These are phyloP conservation scores for Discoglossus pictus DNA, from an alignment of 2,797 vertebrate genomes.

Conservation along the genomic window DNA sequence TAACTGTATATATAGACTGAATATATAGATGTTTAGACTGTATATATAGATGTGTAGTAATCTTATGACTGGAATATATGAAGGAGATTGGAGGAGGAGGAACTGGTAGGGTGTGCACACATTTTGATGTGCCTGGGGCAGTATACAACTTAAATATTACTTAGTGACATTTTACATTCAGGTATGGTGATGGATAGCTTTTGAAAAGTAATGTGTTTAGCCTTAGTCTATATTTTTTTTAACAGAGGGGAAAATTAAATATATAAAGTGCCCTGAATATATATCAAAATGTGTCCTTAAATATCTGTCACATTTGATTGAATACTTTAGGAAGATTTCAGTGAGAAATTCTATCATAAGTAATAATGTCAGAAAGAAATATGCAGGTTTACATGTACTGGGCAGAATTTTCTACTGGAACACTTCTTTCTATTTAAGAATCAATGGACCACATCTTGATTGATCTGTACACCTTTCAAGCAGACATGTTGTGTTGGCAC, in stretches of 20 bases:
- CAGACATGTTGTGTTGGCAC: slow-evolving; percentile 17
- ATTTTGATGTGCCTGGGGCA: too few relatives aligned
- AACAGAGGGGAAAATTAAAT: neutral
- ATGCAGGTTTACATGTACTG: slow-evolving; percentile 19
- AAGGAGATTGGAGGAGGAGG: too few relatives aligned
- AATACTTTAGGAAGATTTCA: slow-evolving; percentile 9
- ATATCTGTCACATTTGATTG: slow-evolving; percentile 30
- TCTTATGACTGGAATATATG: too few relatives aligned
- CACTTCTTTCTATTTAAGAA: slow-evolving; percentile 34
- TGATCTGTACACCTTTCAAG: slow-evolving; percentile 32
- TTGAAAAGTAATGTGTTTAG: slow-evolving; percentile 1
- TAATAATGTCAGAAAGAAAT: slow-evolving; percentile 31
- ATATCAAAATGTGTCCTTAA: slow-evolving; percentile 18
- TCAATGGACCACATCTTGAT: slow-evolving; percentile 38
- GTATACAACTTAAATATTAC: too few relatives aligned
- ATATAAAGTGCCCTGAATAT: neutral
- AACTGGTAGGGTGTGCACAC: too few relatives aligned
- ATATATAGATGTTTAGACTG: too few relatives aligned
- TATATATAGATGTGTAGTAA: too few relatives aligned
- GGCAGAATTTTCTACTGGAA: slow-evolving; percentile 25
- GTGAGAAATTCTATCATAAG: slow-evolving; percentile 9
- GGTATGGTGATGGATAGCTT: neutral
- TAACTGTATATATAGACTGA: too few relatives aligned
- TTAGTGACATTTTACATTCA: neutral
- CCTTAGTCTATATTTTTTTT: slow-evolving; percentile 16